Conservation (phyloP, 1,140 invertebrate species). For the Drosophila micromelanica region DNA sequence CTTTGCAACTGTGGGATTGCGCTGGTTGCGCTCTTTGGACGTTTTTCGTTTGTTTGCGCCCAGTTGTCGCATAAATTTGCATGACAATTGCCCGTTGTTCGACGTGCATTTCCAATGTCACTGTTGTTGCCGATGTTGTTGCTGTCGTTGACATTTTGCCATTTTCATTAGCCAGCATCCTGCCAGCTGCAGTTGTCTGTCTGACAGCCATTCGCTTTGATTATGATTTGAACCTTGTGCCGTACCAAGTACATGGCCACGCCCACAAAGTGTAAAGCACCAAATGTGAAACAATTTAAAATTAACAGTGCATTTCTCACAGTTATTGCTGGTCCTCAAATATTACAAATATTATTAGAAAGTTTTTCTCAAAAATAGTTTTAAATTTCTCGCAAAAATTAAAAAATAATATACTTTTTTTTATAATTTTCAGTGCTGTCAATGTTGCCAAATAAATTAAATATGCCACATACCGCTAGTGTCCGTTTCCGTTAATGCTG, state of each 20-base stretch:
- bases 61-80: conserved; percentile 73
- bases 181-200: conserved; percentile 44
- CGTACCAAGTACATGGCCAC: background rate
- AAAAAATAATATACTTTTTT: background rate
- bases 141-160: conserved; percentile 58
- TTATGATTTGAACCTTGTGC: conserved; percentile 40
- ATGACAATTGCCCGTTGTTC: conserved; percentile 53
- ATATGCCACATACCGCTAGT: conserved; percentile 54
- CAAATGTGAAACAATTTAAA: conserved; percentile 1
- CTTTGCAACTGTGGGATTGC: background rate
- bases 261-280: background rate
- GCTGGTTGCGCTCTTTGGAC: conserved; percentile 32
- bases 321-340: background rate
- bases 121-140: conserved; percentile 11
- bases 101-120: conserved; percentile 24
- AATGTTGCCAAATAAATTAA: conserved; percentile 40
- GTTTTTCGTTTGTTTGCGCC: conserved; percentile 48
- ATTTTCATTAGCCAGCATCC: conserved; percentile 75
- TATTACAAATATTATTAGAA: no score
- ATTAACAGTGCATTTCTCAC: background rate
- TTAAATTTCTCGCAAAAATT: conserved; percentile 14
- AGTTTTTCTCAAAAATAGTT: conserved; percentile 7
- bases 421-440: conserved; percentile 15
- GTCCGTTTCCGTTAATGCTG: conserved; percentile 56
- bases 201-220: conserved; percentile 24